A percentile compares a stretch with the other conserved stretches of the same genome.
Conservation (phyloP, 30 jellyfish, hydroid and myxozoan genomes). For the Hydra vulgaris region DNA sequence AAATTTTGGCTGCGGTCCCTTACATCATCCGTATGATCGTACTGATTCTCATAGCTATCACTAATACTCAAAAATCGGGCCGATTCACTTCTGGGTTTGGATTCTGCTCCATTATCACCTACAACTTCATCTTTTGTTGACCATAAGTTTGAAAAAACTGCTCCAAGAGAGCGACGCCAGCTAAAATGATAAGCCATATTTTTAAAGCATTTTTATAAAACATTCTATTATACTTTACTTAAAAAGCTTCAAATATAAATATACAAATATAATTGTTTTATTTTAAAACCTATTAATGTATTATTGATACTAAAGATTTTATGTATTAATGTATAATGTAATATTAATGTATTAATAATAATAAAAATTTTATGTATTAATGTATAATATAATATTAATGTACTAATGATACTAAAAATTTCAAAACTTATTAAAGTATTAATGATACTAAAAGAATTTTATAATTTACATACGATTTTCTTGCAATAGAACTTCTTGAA, state of each 20-base stretch:
- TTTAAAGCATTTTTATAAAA: background rate
- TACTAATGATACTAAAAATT: too few relatives aligned
- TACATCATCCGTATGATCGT: background rate
- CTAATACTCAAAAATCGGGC: too few relatives aligned
- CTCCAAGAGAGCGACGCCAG: constrained; percentile 85
- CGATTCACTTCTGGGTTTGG: background rate
- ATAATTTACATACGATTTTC: constrained; percentile 57
- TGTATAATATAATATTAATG: too few relatives aligned
- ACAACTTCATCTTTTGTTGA: constrained; percentile 58
- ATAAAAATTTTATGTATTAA: too few relatives aligned
- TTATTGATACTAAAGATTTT: too few relatives aligned
- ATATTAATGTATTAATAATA: too few relatives aligned
- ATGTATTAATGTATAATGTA: too few relatives aligned
- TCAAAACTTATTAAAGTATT: too few relatives aligned
- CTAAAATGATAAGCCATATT: constrained; percentile 21
- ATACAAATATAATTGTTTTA: too few relatives aligned
- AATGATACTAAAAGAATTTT: background rate
- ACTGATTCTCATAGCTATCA: background rate
- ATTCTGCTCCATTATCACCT: background rate
- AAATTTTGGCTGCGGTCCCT: background rate
- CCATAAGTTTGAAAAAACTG: constrained; percentile 81
- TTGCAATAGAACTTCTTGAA: constrained; percentile 31
- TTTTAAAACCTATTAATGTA: too few relatives aligned
- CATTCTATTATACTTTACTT: background rate
- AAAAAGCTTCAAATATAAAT: too few relatives aligned